These are phyloP conservation scores for Lycaon pictus DNA, from an alignment of 2,113 vertebrate species.

Conservation along the genomic window DNA sequence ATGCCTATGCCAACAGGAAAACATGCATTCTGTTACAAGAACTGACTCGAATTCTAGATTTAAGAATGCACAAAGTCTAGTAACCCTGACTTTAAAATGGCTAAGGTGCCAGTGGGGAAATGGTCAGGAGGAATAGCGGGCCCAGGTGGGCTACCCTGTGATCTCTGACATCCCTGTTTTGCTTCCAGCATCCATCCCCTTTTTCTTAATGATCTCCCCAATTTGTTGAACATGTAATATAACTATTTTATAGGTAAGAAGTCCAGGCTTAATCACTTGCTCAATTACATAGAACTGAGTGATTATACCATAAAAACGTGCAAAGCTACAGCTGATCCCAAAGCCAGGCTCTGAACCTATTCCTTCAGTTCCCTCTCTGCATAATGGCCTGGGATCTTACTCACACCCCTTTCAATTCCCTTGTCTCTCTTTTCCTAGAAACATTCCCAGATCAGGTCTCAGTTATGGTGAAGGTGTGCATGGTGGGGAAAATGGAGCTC, in stretches of 20 bases:
- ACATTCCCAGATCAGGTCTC: neutral
- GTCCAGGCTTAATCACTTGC: neutral
- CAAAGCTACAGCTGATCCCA: neutral
- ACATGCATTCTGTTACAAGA: neutral
- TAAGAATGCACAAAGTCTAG: neutral
- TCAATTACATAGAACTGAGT: neutral
- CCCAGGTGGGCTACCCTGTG: neutral
- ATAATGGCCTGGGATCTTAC: neutral
- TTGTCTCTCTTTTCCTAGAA: neutral
- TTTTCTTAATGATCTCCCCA: neutral
- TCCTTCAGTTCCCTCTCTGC: neutral
- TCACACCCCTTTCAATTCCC: neutral
- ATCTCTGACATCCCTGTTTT: accelerated
- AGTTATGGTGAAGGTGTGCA: neutral
- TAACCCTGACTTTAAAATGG: neutral
- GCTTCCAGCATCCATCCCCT: neutral
- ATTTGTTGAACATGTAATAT: neutral
- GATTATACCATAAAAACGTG: neutral
- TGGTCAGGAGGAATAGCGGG: accelerated
- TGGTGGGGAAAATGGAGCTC: neutral
- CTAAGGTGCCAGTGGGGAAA: accelerated
- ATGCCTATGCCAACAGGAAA: no score
- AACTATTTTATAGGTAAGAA: neutral
- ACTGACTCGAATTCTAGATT: neutral
- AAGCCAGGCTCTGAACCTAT: neutral